A percentile compares a stretch with the other conserved stretches of the same genome.
Conservation (phyloP, 2,113 vertebrate genomes). For the Drymodes brunneopygia region DNA sequence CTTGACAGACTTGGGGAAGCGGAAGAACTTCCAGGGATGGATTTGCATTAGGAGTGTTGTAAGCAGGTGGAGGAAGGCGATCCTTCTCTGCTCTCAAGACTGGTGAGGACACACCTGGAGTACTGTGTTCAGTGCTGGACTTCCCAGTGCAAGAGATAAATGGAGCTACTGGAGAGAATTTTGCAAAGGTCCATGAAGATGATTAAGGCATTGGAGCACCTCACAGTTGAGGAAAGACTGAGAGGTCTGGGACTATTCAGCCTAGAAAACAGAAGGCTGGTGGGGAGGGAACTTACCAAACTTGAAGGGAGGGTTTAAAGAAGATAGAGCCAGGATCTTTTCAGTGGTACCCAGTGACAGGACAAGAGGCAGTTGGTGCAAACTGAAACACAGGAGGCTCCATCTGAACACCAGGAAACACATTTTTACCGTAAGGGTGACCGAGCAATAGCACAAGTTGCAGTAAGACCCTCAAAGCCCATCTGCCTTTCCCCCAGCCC, state of each 20-base stretch:
- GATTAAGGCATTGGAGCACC: not conserved
- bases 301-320: not conserved
- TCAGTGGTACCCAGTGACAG: not conserved
- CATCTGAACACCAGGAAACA: not conserved
- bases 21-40: not conserved
- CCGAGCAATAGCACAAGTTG: not conserved
- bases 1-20: not conserved
- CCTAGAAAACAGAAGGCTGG: not conserved
- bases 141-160: not conserved
- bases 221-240: not conserved
- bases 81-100: not conserved
- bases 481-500: not conserved
- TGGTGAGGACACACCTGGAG: not conserved
- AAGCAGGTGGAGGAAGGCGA: not conserved
- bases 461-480: not conserved
- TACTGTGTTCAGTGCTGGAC: not conserved
- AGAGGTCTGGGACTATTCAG: not conserved
- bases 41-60: not conserved
- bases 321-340: not conserved
- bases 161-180: not conserved
- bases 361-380: not conserved
- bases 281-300: not conserved
- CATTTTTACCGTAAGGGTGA: not conserved
- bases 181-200: not conserved
- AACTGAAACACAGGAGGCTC: not conserved